A percentile compares a stretch with the other conserved stretches of the same genome.
Evolutionary conservation across 2,113 vertebrate species (phyloP).

Genomic region (Platichthys flesus): DNA sequence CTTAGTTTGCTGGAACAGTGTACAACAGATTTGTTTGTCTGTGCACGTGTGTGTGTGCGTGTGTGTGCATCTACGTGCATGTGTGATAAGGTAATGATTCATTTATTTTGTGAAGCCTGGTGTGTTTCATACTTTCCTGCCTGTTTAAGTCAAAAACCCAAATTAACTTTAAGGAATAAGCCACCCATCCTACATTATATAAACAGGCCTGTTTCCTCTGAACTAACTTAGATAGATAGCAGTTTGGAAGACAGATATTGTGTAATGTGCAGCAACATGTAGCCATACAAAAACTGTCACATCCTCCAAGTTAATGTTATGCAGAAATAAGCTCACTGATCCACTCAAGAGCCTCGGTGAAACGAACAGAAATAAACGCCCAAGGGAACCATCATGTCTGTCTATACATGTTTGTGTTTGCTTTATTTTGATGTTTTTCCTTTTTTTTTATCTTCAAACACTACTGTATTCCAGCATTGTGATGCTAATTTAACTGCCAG

Average conservation of each 20-base stretch:
- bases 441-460: not conserved
- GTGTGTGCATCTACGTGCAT: not conserved
- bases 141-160: slow-evolving; percentile 35
- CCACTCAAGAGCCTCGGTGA: not conserved
- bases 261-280: slow-evolving; percentile 22
- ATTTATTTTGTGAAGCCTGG: slow-evolving; percentile 52
- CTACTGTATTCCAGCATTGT: not conserved
- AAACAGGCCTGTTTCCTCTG: slow-evolving; percentile 30
- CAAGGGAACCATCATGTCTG: not conserved
- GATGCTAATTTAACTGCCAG: not conserved
- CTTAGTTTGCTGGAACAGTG: slow-evolving; percentile 65
- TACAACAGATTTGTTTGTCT: slow-evolving; percentile 48
- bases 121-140: slow-evolving; percentile 51
- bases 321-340: slow-evolving; percentile 4
- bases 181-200: slow-evolving; percentile 20
- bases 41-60: not conserved
- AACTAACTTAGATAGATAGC: slow-evolving; percentile 31
- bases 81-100: slow-evolving; percentile 49
- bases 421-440: not conserved
- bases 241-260: slow-evolving; percentile 21
- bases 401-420: slow-evolving; percentile 9
- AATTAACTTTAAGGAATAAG: slow-evolving; percentile 51
- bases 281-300: not conserved
- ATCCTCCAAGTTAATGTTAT: slow-evolving; percentile 9
- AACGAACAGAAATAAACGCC: not conserved